Evolutionary conservation across 2,797 vertebrate genomes (phyloP), one percentile per base, ranked within the genome.

Genomic region (Enteromius radiatus): DNA sequence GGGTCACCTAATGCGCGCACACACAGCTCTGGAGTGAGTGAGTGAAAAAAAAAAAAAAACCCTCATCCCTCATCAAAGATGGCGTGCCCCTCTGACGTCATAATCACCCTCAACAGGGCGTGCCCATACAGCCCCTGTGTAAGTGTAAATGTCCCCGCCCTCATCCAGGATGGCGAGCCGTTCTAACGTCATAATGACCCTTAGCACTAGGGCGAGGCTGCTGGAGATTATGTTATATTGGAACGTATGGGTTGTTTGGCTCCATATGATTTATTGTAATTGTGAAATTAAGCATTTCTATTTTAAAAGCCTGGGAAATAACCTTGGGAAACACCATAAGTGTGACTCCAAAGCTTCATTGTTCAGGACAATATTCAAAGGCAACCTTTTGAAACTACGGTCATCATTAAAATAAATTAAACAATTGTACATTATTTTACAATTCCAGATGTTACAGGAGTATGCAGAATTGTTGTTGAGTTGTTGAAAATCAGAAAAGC

Each of bases 71-170:
- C 85, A 76, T 79, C 78, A 84, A 86, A 86, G 61, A 86, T 86
- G 85, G 85, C 74, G 59, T 80, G 82, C 78, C n/a, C 75, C 38
- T 64, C 43, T 79, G 63, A 85, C 79, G 76, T 78, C 68, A 80
- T 38, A 77, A 67, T 70, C 28, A 67, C 36, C 47, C 74, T 74
- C 69, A 81, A 74, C 38, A 33, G 79, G 85, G 85, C 69, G 85
- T 78, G 82, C 36, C 61, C 63, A 54, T 33, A 70, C 36, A 28
- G 14, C 23, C 54, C 92, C 89, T 95, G 96, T 90, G 95, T 45
- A 49, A 43, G 26, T 70, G 73, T 64, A 19, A 76, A 68, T 61
- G 75, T 54, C 28, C 64, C 19, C 64, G 82, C 85, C 81, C 74
- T 76, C 64, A 28, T 36, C 33, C 78, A 63, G 82, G 52, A 83